phyloP scores from a whole-genome alignment of 2,888 invertebrate species.

The Stegophylla sp. region DNA sequence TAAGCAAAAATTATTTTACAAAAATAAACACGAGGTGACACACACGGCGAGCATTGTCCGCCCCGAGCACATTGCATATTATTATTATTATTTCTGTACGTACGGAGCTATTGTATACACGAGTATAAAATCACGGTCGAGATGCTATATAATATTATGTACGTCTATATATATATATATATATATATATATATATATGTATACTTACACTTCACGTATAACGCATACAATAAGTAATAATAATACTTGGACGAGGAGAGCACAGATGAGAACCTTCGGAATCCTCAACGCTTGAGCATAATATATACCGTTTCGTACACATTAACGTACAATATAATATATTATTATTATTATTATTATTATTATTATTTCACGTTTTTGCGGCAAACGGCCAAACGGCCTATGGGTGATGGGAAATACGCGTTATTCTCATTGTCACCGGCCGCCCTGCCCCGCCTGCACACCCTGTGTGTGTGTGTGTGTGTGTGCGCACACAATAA shows the following conservation, averaged over 20 bases:
- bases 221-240: slow-evolving; percentile 39
- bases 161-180: no score
- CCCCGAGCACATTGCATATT: not conserved
- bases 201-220: slow-evolving; percentile 17
- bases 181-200: no score
- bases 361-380: no score
- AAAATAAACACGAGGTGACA: slow-evolving; percentile 30
- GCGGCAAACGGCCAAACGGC: slow-evolving; percentile 7
- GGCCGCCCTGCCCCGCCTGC: no score
- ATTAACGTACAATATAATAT: slow-evolving; percentile 5
- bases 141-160: no score
- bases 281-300: slow-evolving; percentile 5
- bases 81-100: no score
- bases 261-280: not conserved
- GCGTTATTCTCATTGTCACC: slow-evolving; percentile 57
- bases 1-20: slow-evolving; percentile 6
- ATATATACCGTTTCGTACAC: not conserved
- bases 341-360: no score
- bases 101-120: no score
- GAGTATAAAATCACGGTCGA: no score
- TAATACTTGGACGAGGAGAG: slow-evolving; percentile 11
- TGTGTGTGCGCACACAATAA: no score
- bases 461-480: no score
- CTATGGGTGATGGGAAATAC: slow-evolving; percentile 39
- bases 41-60: slow-evolving; percentile 10